Conservation (phyloP, 2,888 invertebrate species). For the Nemotelus pantherinus region DNA sequence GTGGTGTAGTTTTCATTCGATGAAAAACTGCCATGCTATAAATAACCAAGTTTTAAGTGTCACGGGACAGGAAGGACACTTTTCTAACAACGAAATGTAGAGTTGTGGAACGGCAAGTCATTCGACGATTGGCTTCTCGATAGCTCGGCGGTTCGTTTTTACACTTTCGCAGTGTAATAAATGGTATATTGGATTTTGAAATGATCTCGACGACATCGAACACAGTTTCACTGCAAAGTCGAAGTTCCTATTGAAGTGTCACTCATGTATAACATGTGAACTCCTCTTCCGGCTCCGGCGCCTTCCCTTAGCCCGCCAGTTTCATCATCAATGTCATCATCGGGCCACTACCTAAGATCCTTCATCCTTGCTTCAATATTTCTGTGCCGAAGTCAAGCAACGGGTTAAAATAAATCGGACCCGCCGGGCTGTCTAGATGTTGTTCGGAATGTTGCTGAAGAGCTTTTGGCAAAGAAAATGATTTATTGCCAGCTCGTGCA, state of each 20-base stretch:
- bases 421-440: constrained; percentile 7
- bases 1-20: background rate
- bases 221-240: background rate
- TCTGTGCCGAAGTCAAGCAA: background rate
- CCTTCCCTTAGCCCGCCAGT: background rate
- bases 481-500: constrained; percentile 36
- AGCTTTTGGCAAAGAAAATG: constrained; percentile 34
- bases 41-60: constrained; percentile 34
- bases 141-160: constrained; percentile 23
- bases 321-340: constrained; percentile 30
- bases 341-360: background rate
- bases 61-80: constrained; percentile 24
- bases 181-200: constrained; percentile 27
- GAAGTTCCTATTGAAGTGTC: constrained; percentile 19
- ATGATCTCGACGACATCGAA: constrained; percentile 13
- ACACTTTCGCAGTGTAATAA: constrained; percentile 31
- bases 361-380: background rate
- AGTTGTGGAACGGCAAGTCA: background rate
- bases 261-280: constrained; percentile 16
- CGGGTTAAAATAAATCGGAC: constrained; percentile 17
- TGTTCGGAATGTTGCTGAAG: constrained; percentile 34
- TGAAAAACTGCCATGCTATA: constrained; percentile 29
- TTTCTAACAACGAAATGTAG: background rate
- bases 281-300: background rate
- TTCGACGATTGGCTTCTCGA: constrained; percentile 12